phyloP scores from a whole-genome alignment of 2,797 vertebrate species.

The Prionace glauca region DNA sequence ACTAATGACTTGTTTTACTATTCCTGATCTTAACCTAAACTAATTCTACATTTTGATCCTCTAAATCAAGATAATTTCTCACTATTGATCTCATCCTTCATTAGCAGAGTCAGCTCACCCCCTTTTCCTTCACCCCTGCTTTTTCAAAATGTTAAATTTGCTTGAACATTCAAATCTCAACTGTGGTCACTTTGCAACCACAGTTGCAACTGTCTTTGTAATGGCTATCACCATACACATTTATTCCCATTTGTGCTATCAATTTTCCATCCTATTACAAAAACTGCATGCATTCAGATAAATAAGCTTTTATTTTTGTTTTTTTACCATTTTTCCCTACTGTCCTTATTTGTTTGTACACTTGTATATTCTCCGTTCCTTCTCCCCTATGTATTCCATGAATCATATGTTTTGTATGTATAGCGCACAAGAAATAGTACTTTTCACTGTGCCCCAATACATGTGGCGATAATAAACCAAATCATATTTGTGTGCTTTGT shows the following conservation, averaged over 20 bases:
- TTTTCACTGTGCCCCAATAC: too few relatives aligned
- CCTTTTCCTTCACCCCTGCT: background rate
- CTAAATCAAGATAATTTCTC: background rate
- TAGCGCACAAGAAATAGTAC: too few relatives aligned
- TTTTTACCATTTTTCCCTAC: background rate
- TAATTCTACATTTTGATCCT: background rate
- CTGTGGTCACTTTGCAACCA: background rate
- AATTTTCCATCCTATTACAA: background rate
- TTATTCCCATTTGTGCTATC: background rate
- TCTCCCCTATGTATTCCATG: too few relatives aligned
- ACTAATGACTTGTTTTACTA: background rate
- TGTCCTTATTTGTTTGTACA: background rate
- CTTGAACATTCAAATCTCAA: background rate
- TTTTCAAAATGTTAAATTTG: background rate
- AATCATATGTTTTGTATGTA: too few relatives aligned
- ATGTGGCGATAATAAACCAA: too few relatives aligned
- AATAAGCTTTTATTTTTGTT: background rate
- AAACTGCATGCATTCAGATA: background rate
- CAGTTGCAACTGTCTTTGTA: background rate
- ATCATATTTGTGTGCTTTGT: background rate
- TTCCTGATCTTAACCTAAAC: background rate
- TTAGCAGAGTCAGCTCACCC: background rate
- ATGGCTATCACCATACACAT: background rate
- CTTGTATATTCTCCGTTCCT: too few relatives aligned
- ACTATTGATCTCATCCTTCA: background rate